These are phyloP conservation scores for Epinephelus lanceolatus DNA, from an alignment of 2,113 vertebrate species.

Conservation along the genomic window DNA sequence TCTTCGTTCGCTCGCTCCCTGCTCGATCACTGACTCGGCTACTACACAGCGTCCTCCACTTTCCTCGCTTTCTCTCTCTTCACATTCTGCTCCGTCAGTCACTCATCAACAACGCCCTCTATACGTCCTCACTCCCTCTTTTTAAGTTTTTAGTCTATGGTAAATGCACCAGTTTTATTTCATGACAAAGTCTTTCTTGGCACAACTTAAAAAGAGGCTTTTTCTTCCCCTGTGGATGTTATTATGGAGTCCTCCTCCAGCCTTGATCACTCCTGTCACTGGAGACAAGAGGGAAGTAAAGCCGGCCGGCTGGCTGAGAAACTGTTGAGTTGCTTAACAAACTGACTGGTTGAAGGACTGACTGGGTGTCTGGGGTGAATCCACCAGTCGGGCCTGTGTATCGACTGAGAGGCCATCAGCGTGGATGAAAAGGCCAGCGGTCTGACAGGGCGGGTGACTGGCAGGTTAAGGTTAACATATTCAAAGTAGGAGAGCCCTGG, in stretches of 20 bases:
- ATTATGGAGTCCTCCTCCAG: conserved; percentile 63
- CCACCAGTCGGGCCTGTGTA: conserved; percentile 21
- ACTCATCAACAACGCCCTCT: conserved; percentile 19
- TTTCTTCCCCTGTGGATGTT: conserved; percentile 69
- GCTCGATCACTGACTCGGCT: conserved; percentile 26
- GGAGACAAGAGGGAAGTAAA: conserved; percentile 25
- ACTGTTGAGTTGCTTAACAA: conserved; percentile 24
- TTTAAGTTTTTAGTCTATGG: conserved; percentile 34
- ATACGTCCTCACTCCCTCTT: neutral
- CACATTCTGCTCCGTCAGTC: conserved; percentile 13
- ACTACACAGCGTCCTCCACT: conserved; percentile 21
- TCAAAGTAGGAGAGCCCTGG: conserved; percentile 56
- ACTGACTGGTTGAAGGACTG: conserved; percentile 18
- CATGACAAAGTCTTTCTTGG: conserved; percentile 87
- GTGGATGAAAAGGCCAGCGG: conserved; percentile 16
- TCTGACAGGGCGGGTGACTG: conserved; percentile 5
- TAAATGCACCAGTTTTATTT: conserved; percentile 80
- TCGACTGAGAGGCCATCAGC: conserved; percentile 21
- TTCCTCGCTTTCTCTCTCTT: conserved; percentile 10
- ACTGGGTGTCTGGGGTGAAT: conserved; percentile 16
- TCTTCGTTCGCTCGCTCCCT: conserved; percentile 2
- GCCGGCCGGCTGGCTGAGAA: conserved; percentile 16
- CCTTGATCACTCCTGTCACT: conserved; percentile 53
- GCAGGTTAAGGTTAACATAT: conserved; percentile 77
- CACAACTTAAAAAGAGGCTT: conserved; percentile 82